Evolutionary conservation across 2,113 vertebrate genomes (phyloP), one percentile per base, ranked within the genome.

Genomic region (Cynoglossus semilaevis): DNA sequence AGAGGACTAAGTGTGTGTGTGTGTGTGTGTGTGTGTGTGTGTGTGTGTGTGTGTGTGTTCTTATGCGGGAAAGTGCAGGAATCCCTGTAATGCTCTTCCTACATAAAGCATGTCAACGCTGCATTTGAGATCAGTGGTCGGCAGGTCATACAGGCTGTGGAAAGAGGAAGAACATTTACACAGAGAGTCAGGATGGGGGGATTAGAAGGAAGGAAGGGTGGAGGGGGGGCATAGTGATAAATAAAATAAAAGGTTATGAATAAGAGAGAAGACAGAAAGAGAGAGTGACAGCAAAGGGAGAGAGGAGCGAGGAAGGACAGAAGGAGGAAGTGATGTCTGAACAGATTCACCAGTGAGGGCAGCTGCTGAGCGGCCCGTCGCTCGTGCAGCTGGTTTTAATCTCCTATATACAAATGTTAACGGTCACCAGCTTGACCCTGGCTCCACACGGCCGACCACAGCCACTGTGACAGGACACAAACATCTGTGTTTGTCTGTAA

Each of bases 21-120:
- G 44, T 48, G 55, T 19, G 67, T n/a, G 51, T 45, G 56, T 41
- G 51, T 19, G 48, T 50, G 13, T 34, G 22, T 34, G 18, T 48
- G 46, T 48, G 51, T 37, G 37, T 11, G 40, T 12, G 51, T 47
- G 42, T 47, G 63, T 46, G 44, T 46, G 51, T 37, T 19, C 8
- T 22, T 12, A 43, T 47, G 42, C 41, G 58, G 5, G 18, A 13
- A 15, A 12, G 2, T 7, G 55, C 40, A 36, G 1, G 51, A 54
- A 43, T 46, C 42, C 59, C 42, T 50, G 29, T 7, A 51, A 59
- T 58, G 43, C 51, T 56, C 19, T n/a, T 49, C 66, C 58, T 73
- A 45, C 54, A 62, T 70, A 63, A 77, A 61, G 71, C 13, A 46
- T 50, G 67, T 42, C 46, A 49, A 63, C 19, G 35, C 36, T 64